phyloP scores from a whole-genome alignment of 2,888 invertebrate genomes.

The Eupithecia vulgata region DNA sequence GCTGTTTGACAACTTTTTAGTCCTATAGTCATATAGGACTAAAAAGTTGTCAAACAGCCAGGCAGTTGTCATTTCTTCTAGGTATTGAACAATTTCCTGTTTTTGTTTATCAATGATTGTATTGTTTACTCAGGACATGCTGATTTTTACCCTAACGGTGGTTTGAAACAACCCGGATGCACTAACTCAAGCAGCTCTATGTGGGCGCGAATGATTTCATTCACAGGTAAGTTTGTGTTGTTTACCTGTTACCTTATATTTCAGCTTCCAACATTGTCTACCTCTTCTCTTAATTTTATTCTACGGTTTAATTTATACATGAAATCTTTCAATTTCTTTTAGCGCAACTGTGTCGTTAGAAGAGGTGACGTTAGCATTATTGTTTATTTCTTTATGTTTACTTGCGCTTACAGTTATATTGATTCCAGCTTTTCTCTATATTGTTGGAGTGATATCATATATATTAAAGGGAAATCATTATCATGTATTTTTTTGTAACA shows the following conservation, averaged over 20 bases:
- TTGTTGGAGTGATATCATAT: background rate
- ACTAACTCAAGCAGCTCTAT: constrained; percentile 59
- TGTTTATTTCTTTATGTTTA: background rate
- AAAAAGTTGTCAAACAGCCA: too few relatives aligned
- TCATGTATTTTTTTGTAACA: constrained; percentile 46
- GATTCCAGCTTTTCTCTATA: background rate
- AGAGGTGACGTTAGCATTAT: too few relatives aligned
- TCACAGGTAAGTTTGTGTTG: constrained; percentile 62
- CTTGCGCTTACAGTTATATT: background rate
- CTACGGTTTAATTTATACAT: background rate
- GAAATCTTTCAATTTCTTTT: background rate
- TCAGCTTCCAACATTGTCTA: background rate
- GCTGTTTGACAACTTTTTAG: too few relatives aligned
- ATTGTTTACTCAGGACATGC: constrained; percentile 76
- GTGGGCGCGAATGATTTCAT: constrained; percentile 62
- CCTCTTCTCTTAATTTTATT: background rate
- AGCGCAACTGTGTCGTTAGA: background rate
- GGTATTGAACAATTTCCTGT: background rate
- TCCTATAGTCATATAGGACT: too few relatives aligned
- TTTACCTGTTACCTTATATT: background rate
- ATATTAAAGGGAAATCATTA: background rate
- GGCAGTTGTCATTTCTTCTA: background rate
- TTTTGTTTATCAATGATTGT: background rate
- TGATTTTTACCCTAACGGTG: constrained; percentile 89
- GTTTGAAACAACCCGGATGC: constrained; percentile 87